Conservation (phyloP, 2,888 invertebrate genomes). For the Notodromas monacha region DNA sequence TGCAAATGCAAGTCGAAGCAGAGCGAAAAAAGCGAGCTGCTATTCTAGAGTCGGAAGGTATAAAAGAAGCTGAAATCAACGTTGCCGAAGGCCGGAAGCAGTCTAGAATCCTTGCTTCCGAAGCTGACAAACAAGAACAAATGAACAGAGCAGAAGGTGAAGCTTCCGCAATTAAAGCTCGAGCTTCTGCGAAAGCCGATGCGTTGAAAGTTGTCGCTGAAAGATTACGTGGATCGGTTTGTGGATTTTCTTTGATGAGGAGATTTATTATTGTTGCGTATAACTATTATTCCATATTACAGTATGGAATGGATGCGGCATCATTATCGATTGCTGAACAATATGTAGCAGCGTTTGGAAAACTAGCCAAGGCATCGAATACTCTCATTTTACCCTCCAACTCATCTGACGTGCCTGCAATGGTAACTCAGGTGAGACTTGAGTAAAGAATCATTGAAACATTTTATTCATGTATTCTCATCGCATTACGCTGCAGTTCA, state of each 20-base stretch:
- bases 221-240: too few relatives aligned
- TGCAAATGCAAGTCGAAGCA: constrained; percentile 99
- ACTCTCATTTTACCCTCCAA: constrained; percentile 76
- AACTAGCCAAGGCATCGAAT: constrained; percentile 67
- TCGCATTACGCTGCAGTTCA: too few relatives aligned
- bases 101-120: constrained; percentile 68
- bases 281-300: constrained; percentile 9
- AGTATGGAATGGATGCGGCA: constrained; percentile 63
- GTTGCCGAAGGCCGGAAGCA: constrained; percentile 83
- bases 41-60: constrained; percentile 84
- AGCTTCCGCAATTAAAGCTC: constrained; percentile 55
- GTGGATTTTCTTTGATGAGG: constrained; percentile 23
- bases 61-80: constrained; percentile 67
- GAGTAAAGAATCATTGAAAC: too few relatives aligned
- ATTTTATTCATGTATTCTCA: too few relatives aligned
- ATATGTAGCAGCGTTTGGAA: constrained; percentile 71
- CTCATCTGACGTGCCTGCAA: constrained; percentile 38
- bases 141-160: constrained; percentile 77
- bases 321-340: constrained; percentile 72
- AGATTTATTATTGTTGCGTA: constrained; percentile 14
- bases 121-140: constrained; percentile 72
- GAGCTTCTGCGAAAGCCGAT: constrained; percentile 62
- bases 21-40: constrained; percentile 84
- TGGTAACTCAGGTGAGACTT: constrained; percentile 61
- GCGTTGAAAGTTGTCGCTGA: constrained; percentile 43